Conservation (phyloP, 1,140 invertebrate genomes). For the Drosophila nigrodunni region DNA sequence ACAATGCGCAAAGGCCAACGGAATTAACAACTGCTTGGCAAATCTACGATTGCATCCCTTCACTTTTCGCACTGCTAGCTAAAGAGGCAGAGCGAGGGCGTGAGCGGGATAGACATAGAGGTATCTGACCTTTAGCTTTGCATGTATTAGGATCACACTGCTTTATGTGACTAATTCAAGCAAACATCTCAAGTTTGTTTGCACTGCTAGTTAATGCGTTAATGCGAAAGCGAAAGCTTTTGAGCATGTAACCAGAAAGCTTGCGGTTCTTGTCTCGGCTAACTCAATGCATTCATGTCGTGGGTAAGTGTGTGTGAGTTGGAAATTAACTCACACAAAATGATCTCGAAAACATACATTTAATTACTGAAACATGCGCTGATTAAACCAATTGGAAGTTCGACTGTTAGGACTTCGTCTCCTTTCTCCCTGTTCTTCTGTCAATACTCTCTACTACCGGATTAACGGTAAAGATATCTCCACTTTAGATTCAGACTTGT, state of each 20-base stretch:
- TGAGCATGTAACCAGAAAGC: not conserved
- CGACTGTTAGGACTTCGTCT: too few species aligned
- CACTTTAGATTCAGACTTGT: too few species aligned
- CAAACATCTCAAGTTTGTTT: not conserved
- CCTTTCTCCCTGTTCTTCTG: too few species aligned
- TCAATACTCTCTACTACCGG: too few species aligned
- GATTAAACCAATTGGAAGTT: too few species aligned
- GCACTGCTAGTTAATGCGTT: too few species aligned
- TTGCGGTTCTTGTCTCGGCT: constrained; percentile 31
- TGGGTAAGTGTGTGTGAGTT: too few species aligned
- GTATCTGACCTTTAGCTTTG: constrained; percentile 30
- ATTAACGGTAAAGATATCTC: too few species aligned
- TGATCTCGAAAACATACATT: too few species aligned
- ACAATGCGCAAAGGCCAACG: constrained; percentile 57
- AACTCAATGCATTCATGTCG: not conserved
- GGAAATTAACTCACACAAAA: too few species aligned
- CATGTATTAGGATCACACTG: constrained; percentile 43
- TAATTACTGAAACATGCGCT: too few species aligned
- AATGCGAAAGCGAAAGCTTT: constrained; percentile 34
- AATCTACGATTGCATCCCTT: constrained; percentile 66
- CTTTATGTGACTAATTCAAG: not conserved
- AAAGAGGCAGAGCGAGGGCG: not conserved
- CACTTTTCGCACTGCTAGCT: constrained; percentile 55
- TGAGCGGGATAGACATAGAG: not conserved
- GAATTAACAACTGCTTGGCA: constrained; percentile 46